phyloP scores from a whole-genome alignment of 2,797 vertebrate species.

The Cossypha heuglini region DNA sequence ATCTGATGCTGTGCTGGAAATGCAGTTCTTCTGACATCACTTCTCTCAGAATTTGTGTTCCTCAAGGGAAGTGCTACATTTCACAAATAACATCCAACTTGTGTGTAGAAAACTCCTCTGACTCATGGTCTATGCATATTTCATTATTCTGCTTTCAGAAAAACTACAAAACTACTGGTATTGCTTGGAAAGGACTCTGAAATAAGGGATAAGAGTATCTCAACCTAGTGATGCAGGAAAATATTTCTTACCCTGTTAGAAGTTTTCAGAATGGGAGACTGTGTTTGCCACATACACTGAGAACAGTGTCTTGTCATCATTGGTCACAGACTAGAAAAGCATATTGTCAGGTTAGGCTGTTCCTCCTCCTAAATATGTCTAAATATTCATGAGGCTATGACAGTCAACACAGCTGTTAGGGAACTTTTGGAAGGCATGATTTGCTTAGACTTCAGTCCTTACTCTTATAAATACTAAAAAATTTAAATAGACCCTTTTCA shows the following conservation, averaged over 20 bases:
- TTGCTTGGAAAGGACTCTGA: neutral
- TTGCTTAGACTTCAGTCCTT: neutral
- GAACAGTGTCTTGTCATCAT: neutral
- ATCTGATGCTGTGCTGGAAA: neutral
- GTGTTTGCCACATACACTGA: neutral
- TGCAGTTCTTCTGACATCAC: neutral
- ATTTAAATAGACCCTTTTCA: neutral
- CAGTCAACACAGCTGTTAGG: neutral
- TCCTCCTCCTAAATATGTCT: neutral
- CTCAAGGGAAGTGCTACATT: neutral
- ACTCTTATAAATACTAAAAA: neutral
- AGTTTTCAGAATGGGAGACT: neutral
- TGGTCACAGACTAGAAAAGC: neutral
- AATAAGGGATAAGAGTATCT: neutral
- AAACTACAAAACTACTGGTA: neutral
- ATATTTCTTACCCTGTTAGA: neutral
- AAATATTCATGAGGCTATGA: neutral
- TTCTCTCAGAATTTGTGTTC: neutral
- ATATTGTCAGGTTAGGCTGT: neutral
- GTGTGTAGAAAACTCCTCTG: neutral
- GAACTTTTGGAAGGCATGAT: neutral
- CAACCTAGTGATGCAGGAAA: neutral
- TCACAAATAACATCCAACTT: neutral
- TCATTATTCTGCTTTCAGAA: neutral
- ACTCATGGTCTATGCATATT: neutral